Evolutionary conservation across 2,888 invertebrate genomes (phyloP).

Genomic region (Patella pellucida): DNA sequence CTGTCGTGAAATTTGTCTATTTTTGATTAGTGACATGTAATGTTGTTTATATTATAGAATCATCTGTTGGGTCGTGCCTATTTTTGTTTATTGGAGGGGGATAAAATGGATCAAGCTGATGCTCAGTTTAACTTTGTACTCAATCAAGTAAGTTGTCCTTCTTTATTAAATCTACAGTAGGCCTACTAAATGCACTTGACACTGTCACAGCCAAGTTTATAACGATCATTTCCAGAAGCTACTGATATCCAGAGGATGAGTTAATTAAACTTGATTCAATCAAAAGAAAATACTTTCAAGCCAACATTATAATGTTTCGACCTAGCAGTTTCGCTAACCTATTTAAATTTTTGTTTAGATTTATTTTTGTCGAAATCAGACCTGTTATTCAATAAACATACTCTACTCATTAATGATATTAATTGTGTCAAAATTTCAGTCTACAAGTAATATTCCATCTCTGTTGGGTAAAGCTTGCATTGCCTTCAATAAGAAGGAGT

Average conservation of each 20-base stretch:
- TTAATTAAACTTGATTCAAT: no score
- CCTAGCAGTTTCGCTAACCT: no score
- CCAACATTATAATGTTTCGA: no score
- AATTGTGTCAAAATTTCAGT: constrained; percentile 44
- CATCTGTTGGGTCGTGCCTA: constrained; percentile 98
- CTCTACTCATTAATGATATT: no score
- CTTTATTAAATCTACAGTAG: no score
- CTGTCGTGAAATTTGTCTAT: not conserved
- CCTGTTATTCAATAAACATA: no score
- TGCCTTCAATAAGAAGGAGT: constrained; percentile 95
- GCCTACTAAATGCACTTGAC: no score
- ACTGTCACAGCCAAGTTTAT: no score
- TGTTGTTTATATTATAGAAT: constrained; percentile 76
- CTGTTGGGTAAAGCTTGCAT: constrained; percentile 98
- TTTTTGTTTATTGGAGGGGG: constrained; percentile 97
- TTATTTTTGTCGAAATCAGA: no score
- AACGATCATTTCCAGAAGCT: not conserved
- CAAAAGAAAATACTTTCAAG: no score
- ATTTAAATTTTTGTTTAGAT: no score
- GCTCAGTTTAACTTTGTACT: constrained; percentile 99
- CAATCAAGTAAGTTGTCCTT: constrained; percentile 74
- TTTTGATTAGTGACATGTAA: not conserved
- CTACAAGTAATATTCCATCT: constrained; percentile 94
- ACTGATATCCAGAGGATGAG: not conserved
- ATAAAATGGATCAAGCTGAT: constrained; percentile 99